Percentiles rank a stretch among this genome's conserved stretches.
These are phyloP conservation scores for Oncorhynchus mykiss DNA, from an alignment of 2,113 vertebrate genomes.

Conservation along the genomic window DNA sequence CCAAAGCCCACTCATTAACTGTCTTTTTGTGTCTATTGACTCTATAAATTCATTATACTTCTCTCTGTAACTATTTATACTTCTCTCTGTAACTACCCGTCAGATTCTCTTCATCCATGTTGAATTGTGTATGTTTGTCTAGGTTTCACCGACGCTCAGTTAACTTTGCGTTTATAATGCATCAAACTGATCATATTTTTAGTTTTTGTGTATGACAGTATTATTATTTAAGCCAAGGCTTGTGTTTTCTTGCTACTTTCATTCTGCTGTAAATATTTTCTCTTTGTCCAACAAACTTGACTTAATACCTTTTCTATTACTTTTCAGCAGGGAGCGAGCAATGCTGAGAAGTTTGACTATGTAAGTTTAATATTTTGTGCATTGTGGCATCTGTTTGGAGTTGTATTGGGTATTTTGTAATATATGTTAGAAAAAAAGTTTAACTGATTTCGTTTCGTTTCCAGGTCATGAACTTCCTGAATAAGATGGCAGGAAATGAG, in stretches of 20 bases:
- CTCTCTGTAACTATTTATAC: conserved; percentile 9
- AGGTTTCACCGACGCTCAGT: not conserved
- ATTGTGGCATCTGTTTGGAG: not conserved
- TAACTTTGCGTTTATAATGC: not conserved
- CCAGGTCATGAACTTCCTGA: conserved; percentile 96
- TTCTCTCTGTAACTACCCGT: conserved; percentile 6
- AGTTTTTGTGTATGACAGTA: not conserved
- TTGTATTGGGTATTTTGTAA: not conserved
- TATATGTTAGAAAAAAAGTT: too few species aligned
- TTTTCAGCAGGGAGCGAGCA: conserved; percentile 89
- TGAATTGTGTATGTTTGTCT: not conserved
- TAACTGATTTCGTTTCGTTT: conserved; percentile 5
- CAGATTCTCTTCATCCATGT: not conserved
- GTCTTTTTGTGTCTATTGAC: not conserved
- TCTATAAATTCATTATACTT: not conserved
- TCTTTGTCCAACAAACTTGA: conserved; percentile 4
- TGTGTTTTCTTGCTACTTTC: not conserved
- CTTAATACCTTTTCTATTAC: conserved; percentile 47
- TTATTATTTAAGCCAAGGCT: conserved; percentile 2
- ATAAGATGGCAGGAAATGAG: conserved; percentile 96
- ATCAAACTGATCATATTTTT: not conserved
- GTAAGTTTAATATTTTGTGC: conserved; percentile 65
- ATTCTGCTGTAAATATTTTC: too few species aligned
- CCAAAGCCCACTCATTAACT: conserved; percentile 40
- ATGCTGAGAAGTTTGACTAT: conserved; percentile 98